phyloP scores from a whole-genome alignment of 2,113 vertebrate genomes.

The Laticauda colubrina region DNA sequence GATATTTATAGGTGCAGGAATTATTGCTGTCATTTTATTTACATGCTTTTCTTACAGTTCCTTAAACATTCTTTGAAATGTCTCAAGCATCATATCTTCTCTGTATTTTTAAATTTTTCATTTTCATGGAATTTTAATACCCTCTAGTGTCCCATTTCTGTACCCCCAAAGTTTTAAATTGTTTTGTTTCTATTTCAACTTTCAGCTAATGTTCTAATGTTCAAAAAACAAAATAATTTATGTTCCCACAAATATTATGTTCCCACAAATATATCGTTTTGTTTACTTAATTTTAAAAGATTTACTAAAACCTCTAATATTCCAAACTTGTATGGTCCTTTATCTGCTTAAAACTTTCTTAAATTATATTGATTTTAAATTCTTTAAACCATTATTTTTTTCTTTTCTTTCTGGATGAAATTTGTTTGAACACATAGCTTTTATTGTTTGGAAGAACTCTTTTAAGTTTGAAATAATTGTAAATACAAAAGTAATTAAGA shows the following conservation, averaged over 20 bases:
- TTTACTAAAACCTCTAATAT: neutral
- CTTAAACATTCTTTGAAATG: neutral
- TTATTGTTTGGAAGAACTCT: neutral
- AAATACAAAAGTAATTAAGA: neutral
- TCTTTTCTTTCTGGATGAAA: neutral
- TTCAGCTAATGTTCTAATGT: neutral
- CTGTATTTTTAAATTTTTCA: neutral
- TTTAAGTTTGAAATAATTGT: neutral
- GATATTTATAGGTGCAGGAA: neutral
- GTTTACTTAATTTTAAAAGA: neutral
- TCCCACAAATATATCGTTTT: neutral
- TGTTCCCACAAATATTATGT: neutral
- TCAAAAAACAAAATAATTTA: neutral
- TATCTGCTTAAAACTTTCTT: neutral
- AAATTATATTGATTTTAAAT: neutral
- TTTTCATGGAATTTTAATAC: neutral
- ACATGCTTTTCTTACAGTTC: neutral
- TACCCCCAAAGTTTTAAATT: neutral
- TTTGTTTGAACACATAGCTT: neutral
- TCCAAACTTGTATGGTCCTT: neutral
- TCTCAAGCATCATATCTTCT: neutral
- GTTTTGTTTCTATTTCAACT: neutral
- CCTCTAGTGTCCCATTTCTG: neutral
- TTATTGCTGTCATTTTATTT: neutral
- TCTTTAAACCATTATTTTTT: neutral